Conservation (phyloP, 2,888 invertebrate species). For the Lydus trimaculatus region DNA sequence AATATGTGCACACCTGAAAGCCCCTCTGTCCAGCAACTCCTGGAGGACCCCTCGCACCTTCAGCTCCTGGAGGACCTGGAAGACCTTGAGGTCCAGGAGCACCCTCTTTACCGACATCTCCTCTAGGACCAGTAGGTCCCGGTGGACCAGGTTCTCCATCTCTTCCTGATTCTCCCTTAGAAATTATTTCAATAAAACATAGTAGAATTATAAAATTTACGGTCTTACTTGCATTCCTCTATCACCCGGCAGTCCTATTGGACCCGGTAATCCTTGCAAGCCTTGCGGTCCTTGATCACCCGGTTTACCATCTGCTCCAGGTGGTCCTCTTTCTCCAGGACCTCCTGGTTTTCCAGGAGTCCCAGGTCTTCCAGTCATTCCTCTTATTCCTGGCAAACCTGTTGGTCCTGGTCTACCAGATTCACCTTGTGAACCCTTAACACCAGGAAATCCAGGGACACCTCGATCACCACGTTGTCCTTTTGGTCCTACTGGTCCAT, state of each 20-base stretch:
- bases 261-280: conserved; percentile 79
- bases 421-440: conserved; percentile 69
- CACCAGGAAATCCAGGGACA: conserved; percentile 69
- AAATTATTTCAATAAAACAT: conserved; percentile 13
- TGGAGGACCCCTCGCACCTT: conserved; percentile 78
- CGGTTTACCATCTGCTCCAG: conserved; percentile 85
- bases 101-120: conserved; percentile 82
- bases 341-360: conserved; percentile 73
- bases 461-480: conserved; percentile 79
- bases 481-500: conserved; percentile 79
- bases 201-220: conserved; percentile 12
- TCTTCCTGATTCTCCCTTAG: conserved; percentile 79
- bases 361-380: conserved; percentile 74
- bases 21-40: conserved; percentile 82
- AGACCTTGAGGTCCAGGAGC: conserved; percentile 76
- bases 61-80: conserved; percentile 74
- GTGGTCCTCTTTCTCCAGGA: conserved; percentile 75
- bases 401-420: conserved; percentile 67
- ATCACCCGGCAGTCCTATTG: conserved; percentile 79
- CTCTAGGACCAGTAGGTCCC: conserved; percentile 80
- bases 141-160: conserved; percentile 79
- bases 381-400: conserved; percentile 68
- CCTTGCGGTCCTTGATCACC: conserved; percentile 85
- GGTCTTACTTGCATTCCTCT: conserved; percentile 72
- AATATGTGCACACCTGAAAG: conserved; percentile 70